Base-by-base conservation (phyloP, 2,797 vertebrate genomes). In the Lates japonicus region DNA sequence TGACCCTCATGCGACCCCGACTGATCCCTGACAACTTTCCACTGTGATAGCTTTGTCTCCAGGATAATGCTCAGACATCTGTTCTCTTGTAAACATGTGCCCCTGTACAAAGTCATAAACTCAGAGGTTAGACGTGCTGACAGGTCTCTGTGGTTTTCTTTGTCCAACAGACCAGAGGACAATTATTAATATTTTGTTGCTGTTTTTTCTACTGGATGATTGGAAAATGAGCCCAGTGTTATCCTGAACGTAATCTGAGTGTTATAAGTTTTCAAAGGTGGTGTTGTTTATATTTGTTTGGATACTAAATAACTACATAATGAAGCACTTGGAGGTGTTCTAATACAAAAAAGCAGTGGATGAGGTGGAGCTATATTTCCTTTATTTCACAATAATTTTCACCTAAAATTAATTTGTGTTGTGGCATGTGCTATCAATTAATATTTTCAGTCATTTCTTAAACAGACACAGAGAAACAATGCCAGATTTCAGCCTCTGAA, bases 71-170 rank as follows among this genome's bases (percentile, higher is more conserved):
- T 61, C 66, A 5, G 61, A 80, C 63, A 66, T 48, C 35, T 35
- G 81, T 59, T 66, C 29, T n/a, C 82, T 74, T 63, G 80, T 88
- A 69, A 85, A 86, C 82, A 37, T 6, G 74, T 6, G 66, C 13
- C 20, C 5, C 69, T n/a, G 22, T 62, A 62, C 11, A 5, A 37
- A 69, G 73, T 41, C 49, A 7, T 52, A 39, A 67, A 81, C 4
- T 25, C 37, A 0, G 68, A 73, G 60, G 68, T 48, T 8, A 20
- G 69, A 25, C 13, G 10, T 46, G 72, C 42, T 46, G 70, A 60
- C 46, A 8, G 17, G 11, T 6, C 12, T 57, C 57, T 22, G 46
- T 1, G 59, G 19, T 10, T 22, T 10, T 22, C 62, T 72, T 80
- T 71, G 71, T 82, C 62, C 39, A 11, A 3, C 59, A 1, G 16